These are phyloP conservation scores for Xylota segnis DNA, from an alignment of 2,888 invertebrate genomes.

Conservation along the genomic window DNA sequence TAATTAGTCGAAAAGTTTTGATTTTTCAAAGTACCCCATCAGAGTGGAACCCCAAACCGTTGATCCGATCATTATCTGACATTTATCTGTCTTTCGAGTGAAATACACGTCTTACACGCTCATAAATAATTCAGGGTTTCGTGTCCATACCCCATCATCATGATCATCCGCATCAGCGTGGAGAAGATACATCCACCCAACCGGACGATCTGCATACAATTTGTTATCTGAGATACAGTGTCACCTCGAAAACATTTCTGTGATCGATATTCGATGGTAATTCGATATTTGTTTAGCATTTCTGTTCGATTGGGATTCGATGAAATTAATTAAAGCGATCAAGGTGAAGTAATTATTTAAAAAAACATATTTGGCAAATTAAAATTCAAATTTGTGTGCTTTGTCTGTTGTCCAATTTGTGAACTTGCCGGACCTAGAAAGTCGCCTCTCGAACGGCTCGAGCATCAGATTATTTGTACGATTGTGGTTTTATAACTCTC, in stretches of 20 bases:
- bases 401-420: slow-evolving; percentile 58
- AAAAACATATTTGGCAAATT: slow-evolving; percentile 73
- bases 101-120: slow-evolving; percentile 61
- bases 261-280: slow-evolving; percentile 73
- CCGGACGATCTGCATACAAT: slow-evolving; percentile 66
- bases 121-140: slow-evolving; percentile 67
- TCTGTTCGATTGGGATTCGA: slow-evolving; percentile 13
- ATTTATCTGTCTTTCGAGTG: slow-evolving; percentile 61
- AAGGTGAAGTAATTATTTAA: slow-evolving; percentile 66
- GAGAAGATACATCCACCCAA: neutral
- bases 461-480: slow-evolving; percentile 43
- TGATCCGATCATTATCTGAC: slow-evolving; percentile 57
- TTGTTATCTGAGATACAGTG: slow-evolving; percentile 71
- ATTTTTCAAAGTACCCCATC: slow-evolving; percentile 38
- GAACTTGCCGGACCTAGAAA: slow-evolving; percentile 33
- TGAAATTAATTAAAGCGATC: slow-evolving; percentile 67
- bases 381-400: slow-evolving; percentile 69
- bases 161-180: neutral
- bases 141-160: neutral
- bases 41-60: slow-evolving; percentile 23
- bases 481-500: slow-evolving; percentile 28
- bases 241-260: slow-evolving; percentile 68
- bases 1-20: slow-evolving; percentile 65
- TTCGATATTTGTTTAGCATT: slow-evolving; percentile 52
- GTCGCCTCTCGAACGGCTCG: slow-evolving; percentile 9